Evolutionary conservation across 2,888 invertebrate genomes (phyloP).

Genomic region (Drosophila nr. perissopoda): DNA sequence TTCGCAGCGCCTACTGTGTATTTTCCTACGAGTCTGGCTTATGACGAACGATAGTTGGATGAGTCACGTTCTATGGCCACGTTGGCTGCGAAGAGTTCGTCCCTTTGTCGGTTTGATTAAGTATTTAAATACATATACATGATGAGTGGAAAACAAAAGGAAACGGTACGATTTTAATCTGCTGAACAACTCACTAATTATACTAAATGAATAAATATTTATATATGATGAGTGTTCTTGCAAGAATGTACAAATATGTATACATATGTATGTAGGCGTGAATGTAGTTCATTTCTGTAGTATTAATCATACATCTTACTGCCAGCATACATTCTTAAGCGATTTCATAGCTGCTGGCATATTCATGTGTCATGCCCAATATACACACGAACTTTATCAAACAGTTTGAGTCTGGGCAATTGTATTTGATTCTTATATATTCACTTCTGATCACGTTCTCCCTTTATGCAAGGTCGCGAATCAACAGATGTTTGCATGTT

Average conservation of each 20-base stretch:
- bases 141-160: not conserved
- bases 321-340: not conserved
- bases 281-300: not conserved
- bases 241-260: not conserved
- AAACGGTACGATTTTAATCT: not conserved
- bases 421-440: slow-evolving; percentile 2
- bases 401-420: not conserved
- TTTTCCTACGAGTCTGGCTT: slow-evolving; percentile 9
- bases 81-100: slow-evolving; percentile 8
- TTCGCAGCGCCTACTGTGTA: not conserved
- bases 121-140: not conserved
- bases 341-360: not conserved
- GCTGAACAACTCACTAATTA: not conserved
- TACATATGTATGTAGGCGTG: not conserved
- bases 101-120: not conserved
- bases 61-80: slow-evolving; percentile 23
- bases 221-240: not conserved
- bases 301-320: slow-evolving; percentile 22
- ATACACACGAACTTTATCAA: slow-evolving; percentile 20
- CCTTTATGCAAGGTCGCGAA: slow-evolving; percentile 18
- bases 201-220: not conserved
- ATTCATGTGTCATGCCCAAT: slow-evolving; percentile 5
- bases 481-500: slow-evolving; percentile 45
- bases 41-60: not conserved
- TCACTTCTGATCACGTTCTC: slow-evolving; percentile 18